Conservation (phyloP, 2,797 vertebrate species). For the Discoglossus pictus region DNA sequence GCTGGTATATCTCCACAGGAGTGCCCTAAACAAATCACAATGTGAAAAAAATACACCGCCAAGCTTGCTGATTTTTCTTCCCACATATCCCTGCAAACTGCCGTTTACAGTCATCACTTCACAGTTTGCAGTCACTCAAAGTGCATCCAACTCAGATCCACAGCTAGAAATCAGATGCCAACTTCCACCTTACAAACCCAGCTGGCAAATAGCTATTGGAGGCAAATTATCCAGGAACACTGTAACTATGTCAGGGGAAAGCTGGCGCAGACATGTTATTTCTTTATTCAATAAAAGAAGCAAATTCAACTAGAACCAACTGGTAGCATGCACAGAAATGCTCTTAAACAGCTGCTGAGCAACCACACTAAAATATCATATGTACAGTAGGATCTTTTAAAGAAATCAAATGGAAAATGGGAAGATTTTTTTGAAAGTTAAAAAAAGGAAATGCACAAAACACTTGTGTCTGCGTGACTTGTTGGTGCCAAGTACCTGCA, state of each 20-base stretch:
- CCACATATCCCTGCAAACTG: slow-evolving; percentile 22
- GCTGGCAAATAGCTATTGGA: slow-evolving; percentile 3
- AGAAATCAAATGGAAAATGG: too few species aligned
- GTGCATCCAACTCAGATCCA: slow-evolving; percentile 12
- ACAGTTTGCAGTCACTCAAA: slow-evolving; percentile 33
- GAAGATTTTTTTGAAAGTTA: too few species aligned
- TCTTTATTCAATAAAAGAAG: too few species aligned
- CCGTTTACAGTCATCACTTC: slow-evolving; percentile 33
- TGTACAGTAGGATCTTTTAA: too few species aligned
- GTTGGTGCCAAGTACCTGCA: too few species aligned
- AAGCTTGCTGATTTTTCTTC: slow-evolving; percentile 19
- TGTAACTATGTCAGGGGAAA: slow-evolving; percentile 2
- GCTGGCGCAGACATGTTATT: too few species aligned
- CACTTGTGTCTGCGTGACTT: too few species aligned
- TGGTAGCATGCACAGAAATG: too few species aligned
- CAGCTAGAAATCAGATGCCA: slow-evolving; percentile 18
- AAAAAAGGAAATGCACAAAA: too few species aligned
- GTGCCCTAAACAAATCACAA: slow-evolving; percentile 22
- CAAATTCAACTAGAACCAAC: too few species aligned
- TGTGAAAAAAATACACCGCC: slow-evolving; percentile 24
- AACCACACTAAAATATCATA: too few species aligned
- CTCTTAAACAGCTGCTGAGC: too few species aligned
- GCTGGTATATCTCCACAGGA: slow-evolving; percentile 30
- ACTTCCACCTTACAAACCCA: slow-evolving; percentile 26
- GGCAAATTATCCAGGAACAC: slow-evolving; percentile 17